Conservation (phyloP, 2,797 vertebrate genomes). For the Leptodactylus fallax region DNA sequence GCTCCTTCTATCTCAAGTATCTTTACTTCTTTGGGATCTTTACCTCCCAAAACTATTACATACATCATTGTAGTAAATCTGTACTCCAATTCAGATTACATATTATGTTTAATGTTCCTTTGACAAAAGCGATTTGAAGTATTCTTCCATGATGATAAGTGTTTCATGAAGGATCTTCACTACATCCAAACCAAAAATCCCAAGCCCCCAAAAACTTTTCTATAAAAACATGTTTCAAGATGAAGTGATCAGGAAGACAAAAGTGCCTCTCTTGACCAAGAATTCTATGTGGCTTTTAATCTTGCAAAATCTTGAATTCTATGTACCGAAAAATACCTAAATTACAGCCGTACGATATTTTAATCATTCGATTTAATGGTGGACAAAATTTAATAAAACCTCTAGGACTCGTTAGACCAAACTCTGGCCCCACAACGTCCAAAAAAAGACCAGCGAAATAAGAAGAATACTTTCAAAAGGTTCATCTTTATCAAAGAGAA, state of each 20-base stretch:
- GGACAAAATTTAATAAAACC: slow-evolving; percentile 55
- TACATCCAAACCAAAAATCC: slow-evolving; percentile 14
- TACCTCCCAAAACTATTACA: slow-evolving; percentile 22
- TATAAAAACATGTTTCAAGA: slow-evolving; percentile 34
- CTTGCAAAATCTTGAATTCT: slow-evolving; percentile 21
- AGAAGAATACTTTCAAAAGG: slow-evolving; percentile 61
- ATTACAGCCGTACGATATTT: slow-evolving; percentile 51
- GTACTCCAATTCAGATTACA: slow-evolving; percentile 4
- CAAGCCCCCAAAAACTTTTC: slow-evolving; percentile 9
- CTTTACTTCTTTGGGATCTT: not conserved
- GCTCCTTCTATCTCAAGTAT: not conserved
- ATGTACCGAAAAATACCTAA: slow-evolving; percentile 17
- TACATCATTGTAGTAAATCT: slow-evolving; percentile 17
- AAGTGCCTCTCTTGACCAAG: slow-evolving; percentile 23
- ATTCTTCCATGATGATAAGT: slow-evolving; percentile 12
- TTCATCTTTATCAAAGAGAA: slow-evolving; percentile 63
- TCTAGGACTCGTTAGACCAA: slow-evolving; percentile 52
- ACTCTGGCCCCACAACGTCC: slow-evolving; percentile 33
- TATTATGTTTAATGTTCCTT: slow-evolving; percentile 16
- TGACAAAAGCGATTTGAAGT: slow-evolving; percentile 21
- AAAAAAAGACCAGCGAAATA: slow-evolving; percentile 43
- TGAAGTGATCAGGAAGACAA: slow-evolving; percentile 45
- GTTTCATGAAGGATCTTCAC: slow-evolving; percentile 27
- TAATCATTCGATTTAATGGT: slow-evolving; percentile 54
- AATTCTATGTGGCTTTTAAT: slow-evolving; percentile 35